Conservation (phyloP, 2,113 vertebrate genomes). For the Bambusicola thoracicus region DNA sequence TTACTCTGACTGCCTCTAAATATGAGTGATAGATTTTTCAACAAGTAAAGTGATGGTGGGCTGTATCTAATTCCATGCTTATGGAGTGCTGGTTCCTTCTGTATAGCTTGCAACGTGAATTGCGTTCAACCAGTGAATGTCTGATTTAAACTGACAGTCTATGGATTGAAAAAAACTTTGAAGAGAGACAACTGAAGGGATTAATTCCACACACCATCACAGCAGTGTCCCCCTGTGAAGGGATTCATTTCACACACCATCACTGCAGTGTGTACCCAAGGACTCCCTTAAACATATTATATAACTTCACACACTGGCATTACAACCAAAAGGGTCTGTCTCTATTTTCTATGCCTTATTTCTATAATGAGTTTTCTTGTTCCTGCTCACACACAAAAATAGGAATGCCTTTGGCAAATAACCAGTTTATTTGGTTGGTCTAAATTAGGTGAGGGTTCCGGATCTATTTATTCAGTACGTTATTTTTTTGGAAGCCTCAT, state of each 20-base stretch:
- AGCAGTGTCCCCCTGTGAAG: neutral
- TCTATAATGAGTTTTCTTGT: neutral
- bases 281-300: neutral
- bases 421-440: neutral
- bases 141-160: neutral
- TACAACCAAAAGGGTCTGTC: neutral
- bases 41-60: neutral
- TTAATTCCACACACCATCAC: neutral
- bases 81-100: neutral
- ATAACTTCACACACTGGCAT: neutral
- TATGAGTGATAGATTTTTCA: neutral
- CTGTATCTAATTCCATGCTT: neutral
- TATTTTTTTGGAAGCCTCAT: neutral
- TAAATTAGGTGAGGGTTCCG: neutral
- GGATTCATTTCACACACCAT: neutral
- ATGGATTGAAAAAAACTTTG: neutral
- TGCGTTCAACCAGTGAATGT: neutral
- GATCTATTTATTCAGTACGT: neutral
- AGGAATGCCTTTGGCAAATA: neutral
- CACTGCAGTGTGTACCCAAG: neutral
- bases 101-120: neutral
- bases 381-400: neutral
- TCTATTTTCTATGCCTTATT: neutral
- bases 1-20: constrained; percentile 10
- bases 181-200: neutral